Evolutionary conservation across 2,797 vertebrate genomes (phyloP).

Genomic region (Notoglanidium macrostoma): DNA sequence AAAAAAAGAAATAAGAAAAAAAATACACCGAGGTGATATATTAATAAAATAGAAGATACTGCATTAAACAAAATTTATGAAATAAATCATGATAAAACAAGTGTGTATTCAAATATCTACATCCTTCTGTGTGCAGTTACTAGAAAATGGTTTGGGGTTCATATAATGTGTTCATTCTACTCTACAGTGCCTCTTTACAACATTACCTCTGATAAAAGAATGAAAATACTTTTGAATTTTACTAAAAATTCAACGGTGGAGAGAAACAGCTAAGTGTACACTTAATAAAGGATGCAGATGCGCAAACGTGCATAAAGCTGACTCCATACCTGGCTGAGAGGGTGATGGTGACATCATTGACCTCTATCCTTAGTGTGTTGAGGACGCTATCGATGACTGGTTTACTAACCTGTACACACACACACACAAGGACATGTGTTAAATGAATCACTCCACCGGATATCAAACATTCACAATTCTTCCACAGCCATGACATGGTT

Average conservation of each 20-base stretch:
- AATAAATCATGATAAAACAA: not conserved
- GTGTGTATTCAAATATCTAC: not conserved
- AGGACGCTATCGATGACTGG: conserved; percentile 83
- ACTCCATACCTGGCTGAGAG: conserved; percentile 88
- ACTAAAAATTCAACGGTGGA: not conserved
- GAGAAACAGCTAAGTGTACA: not conserved
- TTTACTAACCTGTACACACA: conserved; percentile 84
- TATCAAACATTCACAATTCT: not conserved
- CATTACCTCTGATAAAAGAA: not conserved
- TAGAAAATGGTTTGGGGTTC: not conserved
- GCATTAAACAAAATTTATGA: not conserved
- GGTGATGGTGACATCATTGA: conserved; percentile 84
- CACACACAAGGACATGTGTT: not conserved
- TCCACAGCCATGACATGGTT: not conserved
- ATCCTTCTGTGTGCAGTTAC: not conserved
- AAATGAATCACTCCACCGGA: not conserved
- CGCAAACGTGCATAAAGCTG: not conserved
- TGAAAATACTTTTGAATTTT: not conserved
- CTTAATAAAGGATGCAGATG: not conserved
- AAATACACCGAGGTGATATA: not conserved
- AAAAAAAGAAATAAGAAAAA: too few relatives aligned
- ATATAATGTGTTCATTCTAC: not conserved
- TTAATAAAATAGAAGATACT: not conserved
- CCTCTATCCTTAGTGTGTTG: conserved; percentile 88
- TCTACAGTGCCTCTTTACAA: not conserved